These are phyloP conservation scores for Epicampocera succincta DNA, from an alignment of 2,888 invertebrate genomes.

Conservation along the genomic window DNA sequence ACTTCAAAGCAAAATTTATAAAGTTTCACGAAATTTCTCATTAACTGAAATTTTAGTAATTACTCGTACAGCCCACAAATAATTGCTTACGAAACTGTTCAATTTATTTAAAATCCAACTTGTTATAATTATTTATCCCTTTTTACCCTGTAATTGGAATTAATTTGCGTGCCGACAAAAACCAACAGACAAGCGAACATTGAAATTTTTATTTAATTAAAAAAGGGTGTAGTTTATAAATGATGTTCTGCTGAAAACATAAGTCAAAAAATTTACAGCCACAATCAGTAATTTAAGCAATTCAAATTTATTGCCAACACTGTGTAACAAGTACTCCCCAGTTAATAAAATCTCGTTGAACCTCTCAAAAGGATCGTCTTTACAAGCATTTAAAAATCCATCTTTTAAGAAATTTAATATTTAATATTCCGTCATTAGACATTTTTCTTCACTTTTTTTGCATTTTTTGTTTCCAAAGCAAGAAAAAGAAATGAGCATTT, in stretches of 20 bases:
- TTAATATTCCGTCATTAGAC: too few relatives aligned
- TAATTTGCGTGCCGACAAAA: too few relatives aligned
- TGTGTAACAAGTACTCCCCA: background rate
- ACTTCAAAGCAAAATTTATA: too few relatives aligned
- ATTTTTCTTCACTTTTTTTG: background rate
- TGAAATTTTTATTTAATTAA: background rate
- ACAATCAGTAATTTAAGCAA: conserved; percentile 28
- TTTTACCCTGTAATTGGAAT: too few relatives aligned
- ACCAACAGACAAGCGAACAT: too few relatives aligned
- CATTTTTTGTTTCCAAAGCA: background rate
- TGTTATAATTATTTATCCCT: too few relatives aligned
- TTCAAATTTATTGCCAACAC: conserved; percentile 3
- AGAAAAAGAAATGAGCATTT: conserved; percentile 49
- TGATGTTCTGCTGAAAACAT: background rate
- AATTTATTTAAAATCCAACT: too few relatives aligned
- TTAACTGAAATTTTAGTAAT: too few relatives aligned
- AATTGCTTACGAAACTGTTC: too few relatives aligned
- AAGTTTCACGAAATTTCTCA: too few relatives aligned
- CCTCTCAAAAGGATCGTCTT: conserved; percentile 13
- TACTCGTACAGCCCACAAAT: too few relatives aligned
- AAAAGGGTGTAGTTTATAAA: background rate
- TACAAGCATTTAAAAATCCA: conserved; percentile 52
- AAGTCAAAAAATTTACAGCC: conserved; percentile 32
- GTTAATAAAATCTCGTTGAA: conserved; percentile 27
- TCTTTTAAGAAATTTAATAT: conserved; percentile 34